phyloP scores from a whole-genome alignment of 1,140 invertebrate species.

The Drosophila paulistorum region DNA sequence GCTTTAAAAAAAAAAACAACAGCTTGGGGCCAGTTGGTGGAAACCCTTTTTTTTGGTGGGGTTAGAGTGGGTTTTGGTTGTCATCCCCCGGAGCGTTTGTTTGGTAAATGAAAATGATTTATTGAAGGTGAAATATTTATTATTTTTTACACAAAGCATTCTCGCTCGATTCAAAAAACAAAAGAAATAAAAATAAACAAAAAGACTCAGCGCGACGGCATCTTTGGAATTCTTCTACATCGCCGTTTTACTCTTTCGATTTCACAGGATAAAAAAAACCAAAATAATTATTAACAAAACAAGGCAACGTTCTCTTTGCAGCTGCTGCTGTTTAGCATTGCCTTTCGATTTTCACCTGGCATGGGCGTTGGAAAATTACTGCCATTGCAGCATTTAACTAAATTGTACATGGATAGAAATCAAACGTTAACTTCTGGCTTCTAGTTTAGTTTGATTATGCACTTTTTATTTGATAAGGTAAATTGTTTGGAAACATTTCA shows the following conservation, averaged over 20 bases:
- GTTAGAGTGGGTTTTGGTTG: conserved; percentile 46
- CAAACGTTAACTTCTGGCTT: too few relatives aligned
- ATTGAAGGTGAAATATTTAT: conserved; percentile 83
- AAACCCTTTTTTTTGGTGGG: conserved; percentile 26
- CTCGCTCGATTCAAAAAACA: conserved; percentile 29
- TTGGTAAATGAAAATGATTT: conserved; percentile 75
- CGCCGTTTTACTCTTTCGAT: conserved; percentile 38
- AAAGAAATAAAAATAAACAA: conserved; percentile 50
- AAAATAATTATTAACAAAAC: conserved; percentile 80
- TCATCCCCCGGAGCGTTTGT: conserved; percentile 32
- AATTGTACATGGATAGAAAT: too few relatives aligned
- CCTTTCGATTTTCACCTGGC: background rate
- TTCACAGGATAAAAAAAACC: conserved; percentile 42
- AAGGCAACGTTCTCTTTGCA: conserved; percentile 31
- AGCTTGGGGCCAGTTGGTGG: conserved; percentile 5
- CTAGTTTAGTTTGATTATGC: too few relatives aligned
- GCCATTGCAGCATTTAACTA: background rate
- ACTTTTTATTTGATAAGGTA: too few relatives aligned
- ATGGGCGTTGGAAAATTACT: conserved; percentile 10
- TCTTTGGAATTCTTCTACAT: conserved; percentile 70
- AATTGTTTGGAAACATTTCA: too few relatives aligned
- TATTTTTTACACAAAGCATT: conserved; percentile 70
- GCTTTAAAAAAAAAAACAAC: conserved; percentile 21
- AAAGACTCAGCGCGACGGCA: conserved; percentile 54
- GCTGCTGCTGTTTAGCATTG: conserved; percentile 25